These are phyloP conservation scores for Clanis bilineata DNA, from an alignment of 2,888 invertebrate species.

Conservation along the genomic window DNA sequence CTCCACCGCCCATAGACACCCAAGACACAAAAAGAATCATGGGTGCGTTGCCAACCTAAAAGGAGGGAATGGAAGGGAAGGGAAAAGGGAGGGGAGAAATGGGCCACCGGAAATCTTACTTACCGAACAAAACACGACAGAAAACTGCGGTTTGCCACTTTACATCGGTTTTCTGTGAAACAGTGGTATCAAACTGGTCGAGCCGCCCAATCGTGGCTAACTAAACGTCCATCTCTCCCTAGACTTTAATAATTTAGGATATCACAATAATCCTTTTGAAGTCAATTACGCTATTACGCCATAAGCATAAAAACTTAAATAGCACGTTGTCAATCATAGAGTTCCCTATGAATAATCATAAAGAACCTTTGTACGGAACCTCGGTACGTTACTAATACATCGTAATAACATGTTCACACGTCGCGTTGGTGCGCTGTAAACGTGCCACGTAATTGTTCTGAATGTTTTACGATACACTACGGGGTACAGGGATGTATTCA, in stretches of 20 bases:
- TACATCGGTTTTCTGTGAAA: no score
- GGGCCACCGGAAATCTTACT: no score
- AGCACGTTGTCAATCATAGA: neutral
- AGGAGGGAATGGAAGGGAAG: no score
- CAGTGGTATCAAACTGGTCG: no score
- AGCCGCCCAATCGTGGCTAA: no score
- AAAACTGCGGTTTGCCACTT: no score
- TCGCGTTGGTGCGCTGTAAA: neutral
- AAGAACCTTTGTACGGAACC: neutral
- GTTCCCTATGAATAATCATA: neutral
- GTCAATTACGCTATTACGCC: neutral
- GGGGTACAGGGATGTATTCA: neutral
- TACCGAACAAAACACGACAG: no score
- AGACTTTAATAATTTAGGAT: neutral
- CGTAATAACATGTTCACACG: constrained; percentile 9
- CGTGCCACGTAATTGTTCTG: constrained; percentile 4
- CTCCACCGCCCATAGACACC: no score
- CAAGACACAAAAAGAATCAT: no score
- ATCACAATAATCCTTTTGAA: neutral
- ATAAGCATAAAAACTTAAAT: neutral
- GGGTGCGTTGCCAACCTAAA: no score
- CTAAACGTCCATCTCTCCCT: no score
- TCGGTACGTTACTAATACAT: neutral
- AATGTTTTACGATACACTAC: constrained; percentile 14
- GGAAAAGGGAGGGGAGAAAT: no score